Base-by-base conservation (phyloP, 2,888 invertebrate species). In the Cephus nigrinus region DNA sequence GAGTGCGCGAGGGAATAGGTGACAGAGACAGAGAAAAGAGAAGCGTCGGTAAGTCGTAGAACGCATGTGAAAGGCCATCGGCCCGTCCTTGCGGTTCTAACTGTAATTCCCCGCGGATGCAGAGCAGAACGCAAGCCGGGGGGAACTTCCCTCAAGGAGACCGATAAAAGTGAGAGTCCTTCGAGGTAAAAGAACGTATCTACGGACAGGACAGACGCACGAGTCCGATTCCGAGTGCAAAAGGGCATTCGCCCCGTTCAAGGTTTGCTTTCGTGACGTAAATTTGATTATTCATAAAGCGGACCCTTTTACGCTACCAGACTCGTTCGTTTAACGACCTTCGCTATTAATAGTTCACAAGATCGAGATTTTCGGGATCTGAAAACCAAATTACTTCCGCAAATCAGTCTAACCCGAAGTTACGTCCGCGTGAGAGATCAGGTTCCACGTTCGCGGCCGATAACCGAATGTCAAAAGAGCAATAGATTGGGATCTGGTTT, bases 131-230 rank as follows among this genome's bases (percentile, higher is more conserved):
- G 77, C 84, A 82, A 86, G 79, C 78, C 83, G 84, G 78, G 76
- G 84, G 68, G 85, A 82, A 88, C 86, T 88, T 88, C 87, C 87
- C 87, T 87, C 87, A 87, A 88, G 88, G 88, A 88, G 87, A 88
- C 85, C 85, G 84, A 87, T 85, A 87, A 90, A 90, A 90, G 89
- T 88, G 89, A 90, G 86, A 89, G 89, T 89, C 87, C 86, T 88
- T 86, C 86, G 23, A 55, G 40, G 23, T 4, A 55, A 23, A 23
- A 9, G 40, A 23, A 55, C 40, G 40, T 55, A 55, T 55, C 40
- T 23, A 9, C 40, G 23, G 40, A 23, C 15, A 55, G 40, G 23
- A 5, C 23, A 55, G 23, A 5, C 5, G 23, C 40, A 2, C 15
- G 4, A 23, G 4, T 55, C 23, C 36, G 1, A 36, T 12, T 12